Percentiles rank a stretch among this genome's conserved stretches.
Conservation (phyloP, 2,888 invertebrate species). For the Oxyteleia sp. region DNA sequence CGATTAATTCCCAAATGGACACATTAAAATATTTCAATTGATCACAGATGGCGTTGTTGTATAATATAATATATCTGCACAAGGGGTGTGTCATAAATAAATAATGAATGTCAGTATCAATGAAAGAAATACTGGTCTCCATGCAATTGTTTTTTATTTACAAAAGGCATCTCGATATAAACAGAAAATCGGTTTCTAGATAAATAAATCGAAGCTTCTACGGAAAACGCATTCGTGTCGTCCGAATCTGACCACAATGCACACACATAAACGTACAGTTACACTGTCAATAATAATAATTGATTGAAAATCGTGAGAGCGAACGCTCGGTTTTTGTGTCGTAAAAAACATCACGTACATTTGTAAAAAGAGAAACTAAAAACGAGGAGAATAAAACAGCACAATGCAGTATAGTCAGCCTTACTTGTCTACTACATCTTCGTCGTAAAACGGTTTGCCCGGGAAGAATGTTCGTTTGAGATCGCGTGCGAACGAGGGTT, state of each 20-base stretch:
- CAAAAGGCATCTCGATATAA: constrained; percentile 47
- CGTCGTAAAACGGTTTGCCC: constrained; percentile 25
- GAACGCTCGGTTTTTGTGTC: background rate
- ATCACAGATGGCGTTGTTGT: constrained; percentile 53
- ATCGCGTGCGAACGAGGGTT: background rate
- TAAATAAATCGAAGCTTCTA: constrained; percentile 49
- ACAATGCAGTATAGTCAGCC: constrained; percentile 48
- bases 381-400: constrained; percentile 14
- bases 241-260: constrained; percentile 23
- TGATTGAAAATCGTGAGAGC: constrained; percentile 10
- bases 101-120: constrained; percentile 31
- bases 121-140: constrained; percentile 40
- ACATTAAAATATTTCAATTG: constrained; percentile 14
- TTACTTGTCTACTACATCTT: constrained; percentile 39
- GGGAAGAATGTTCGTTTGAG: constrained; percentile 39
- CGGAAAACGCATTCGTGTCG: constrained; percentile 19
- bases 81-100: constrained; percentile 14
- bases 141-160: constrained; percentile 45
- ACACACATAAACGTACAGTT: constrained; percentile 30
- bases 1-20: constrained; percentile 11
- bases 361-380: background rate
- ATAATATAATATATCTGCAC: background rate
- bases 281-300: constrained; percentile 14
- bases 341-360: constrained; percentile 27
- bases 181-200: constrained; percentile 25